Base-by-base conservation (phyloP, 2,113 vertebrate genomes). In the Epinephelus cyanopodus region DNA sequence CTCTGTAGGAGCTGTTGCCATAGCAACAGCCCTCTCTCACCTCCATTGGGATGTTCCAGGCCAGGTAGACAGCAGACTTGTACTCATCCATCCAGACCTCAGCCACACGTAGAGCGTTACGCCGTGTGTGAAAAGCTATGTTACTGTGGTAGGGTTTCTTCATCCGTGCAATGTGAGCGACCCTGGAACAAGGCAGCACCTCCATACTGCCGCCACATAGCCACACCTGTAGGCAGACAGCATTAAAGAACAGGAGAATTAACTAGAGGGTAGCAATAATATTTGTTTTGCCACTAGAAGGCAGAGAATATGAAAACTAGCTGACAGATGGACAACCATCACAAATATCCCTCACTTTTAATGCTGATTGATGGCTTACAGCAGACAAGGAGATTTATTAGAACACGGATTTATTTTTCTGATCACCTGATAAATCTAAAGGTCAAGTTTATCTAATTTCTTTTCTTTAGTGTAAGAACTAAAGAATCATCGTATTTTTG, bases 71-170 rank as follows among this genome's bases (percentile, higher is more conserved):
- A 0, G 97, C 97, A 42, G 97, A 97, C 81, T 98, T 99, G 93
- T 97, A 98, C 33, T 97, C 95, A 0, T 99, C 98, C 98, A 99
- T 97, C 98, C 98, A 99, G 69, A 99, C 98, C 87, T 99, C 98
- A 0, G 98, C 98, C 73, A 99, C 98, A 0, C 98, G 96, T 29
- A 99, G 95, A 0, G 98, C 97, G 0, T 99, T 99, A 56, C 98
- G 97, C 73, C 98, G 97, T n/a, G 96, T 97, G 94, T 98, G 97
- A 89, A 98, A 97, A 2, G 96, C 97, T 0, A 99, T 98, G 94
- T 99, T 98, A 86, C 96, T 98, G 92, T 97, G 96, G 91, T 99
- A 99, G 0, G 98, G 98, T 73, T 99, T 99, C 93, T 98, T 98
- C 84, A 96, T 96, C 61, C 98, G 95, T 47, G 98, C 97, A 0